Evolutionary conservation across 37 sponge, comb jelly and placozoan species (phyloP).

Genomic region (Cliona cf. orientalis): DNA sequence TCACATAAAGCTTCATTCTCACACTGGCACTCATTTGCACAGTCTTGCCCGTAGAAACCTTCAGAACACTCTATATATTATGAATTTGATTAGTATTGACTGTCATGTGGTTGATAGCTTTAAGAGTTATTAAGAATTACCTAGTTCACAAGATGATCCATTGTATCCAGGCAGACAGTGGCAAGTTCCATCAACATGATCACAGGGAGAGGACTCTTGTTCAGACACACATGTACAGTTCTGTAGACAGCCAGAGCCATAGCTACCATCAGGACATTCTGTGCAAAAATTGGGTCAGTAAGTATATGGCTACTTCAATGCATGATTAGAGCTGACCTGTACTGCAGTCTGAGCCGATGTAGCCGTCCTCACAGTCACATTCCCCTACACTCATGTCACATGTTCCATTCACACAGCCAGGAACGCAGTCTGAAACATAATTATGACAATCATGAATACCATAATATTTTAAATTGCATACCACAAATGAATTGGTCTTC

Average conservation of each 20-base stretch:
- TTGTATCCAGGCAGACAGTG: slow-evolving; percentile 37
- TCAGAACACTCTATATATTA: background rate
- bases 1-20: background rate
- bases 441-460: background rate
- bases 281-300: too few species aligned
- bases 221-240: slow-evolving; percentile 36
- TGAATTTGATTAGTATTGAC: background rate
- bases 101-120: background rate
- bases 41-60: background rate
- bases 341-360: slow-evolving; percentile 50
- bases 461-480: background rate
- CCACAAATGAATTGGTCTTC: background rate
- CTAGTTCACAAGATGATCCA: slow-evolving; percentile 30
- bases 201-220: slow-evolving; percentile 14
- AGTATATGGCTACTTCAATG: too few species aligned
- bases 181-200: slow-evolving; percentile 47
- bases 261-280: slow-evolving; percentile 22
- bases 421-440: slow-evolving; percentile 9
- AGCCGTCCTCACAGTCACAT: slow-evolving; percentile 78
- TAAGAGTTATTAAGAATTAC: background rate
- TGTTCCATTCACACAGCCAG: slow-evolving; percentile 41
- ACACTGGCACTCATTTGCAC: background rate
- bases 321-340: slow-evolving; percentile 9
- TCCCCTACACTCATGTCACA: slow-evolving; percentile 44
- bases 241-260: slow-evolving; percentile 23